Evolutionary conservation across 2,113 vertebrate species (phyloP).

Genomic region (Chunga burmeisteri): DNA sequence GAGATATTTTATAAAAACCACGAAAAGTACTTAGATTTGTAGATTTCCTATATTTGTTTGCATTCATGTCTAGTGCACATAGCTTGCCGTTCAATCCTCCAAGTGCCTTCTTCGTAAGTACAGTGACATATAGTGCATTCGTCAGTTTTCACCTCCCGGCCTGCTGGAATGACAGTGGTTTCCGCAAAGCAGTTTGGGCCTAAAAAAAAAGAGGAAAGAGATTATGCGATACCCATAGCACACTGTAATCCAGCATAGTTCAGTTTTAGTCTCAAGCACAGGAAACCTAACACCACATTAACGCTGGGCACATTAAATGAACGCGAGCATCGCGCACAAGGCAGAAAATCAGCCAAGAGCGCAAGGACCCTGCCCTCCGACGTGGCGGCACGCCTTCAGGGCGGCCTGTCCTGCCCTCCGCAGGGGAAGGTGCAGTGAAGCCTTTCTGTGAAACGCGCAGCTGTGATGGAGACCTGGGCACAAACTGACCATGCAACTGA

Average conservation of each 20-base stretch:
- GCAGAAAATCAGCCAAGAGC: not conserved
- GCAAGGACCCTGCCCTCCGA: rapidly evolving
- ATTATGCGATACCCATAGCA: not conserved
- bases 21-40: not conserved
- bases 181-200: constrained; percentile 98
- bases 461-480: not conserved
- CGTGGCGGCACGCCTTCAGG: not conserved
- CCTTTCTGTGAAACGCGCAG: not conserved
- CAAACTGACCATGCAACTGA: rapidly evolving
- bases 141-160: constrained; percentile 93
- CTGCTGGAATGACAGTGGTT: constrained; percentile 92
- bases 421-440: not conserved
- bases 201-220: constrained; percentile 63
- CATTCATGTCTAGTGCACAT: constrained; percentile 97
- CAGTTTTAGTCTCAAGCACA: rapidly evolving
- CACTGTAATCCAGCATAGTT: not conserved
- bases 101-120: constrained; percentile 95
- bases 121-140: constrained; percentile 98
- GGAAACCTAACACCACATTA: not conserved
- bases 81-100: constrained; percentile 94
- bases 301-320: rapidly evolving
- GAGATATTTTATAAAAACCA: constrained; percentile 64
- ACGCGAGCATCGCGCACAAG: rapidly evolving
- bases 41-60: constrained; percentile 82
- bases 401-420: rapidly evolving